Evolutionary conservation across 2,797 vertebrate genomes (phyloP).

Genomic region (Darevskia nairensis): DNA sequence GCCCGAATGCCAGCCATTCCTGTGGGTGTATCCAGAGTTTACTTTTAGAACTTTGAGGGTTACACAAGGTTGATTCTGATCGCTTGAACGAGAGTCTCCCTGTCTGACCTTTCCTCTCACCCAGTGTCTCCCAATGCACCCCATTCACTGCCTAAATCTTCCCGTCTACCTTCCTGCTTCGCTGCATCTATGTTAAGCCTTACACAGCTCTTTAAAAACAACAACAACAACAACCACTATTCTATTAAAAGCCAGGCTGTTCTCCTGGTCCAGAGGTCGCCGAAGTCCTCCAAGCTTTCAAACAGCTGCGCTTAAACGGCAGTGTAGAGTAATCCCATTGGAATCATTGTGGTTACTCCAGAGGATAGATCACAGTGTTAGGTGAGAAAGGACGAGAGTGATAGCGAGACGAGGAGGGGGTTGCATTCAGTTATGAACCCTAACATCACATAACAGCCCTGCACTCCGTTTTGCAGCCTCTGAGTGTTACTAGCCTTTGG

Average conservation of each 20-base stretch:
- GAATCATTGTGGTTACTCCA: background rate
- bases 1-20: background rate
- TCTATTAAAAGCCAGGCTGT: background rate
- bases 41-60: background rate
- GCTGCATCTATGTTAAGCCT: background rate
- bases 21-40: background rate
- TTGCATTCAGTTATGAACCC: background rate
- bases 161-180: no score
- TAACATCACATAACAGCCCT: background rate
- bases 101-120: background rate
- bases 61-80: background rate
- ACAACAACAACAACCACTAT: no score
- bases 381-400: background rate
- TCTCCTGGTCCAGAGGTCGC: background rate
- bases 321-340: background rate
- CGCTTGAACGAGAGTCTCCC: background rate
- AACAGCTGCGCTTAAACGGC: background rate
- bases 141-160: background rate
- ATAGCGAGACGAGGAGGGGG: background rate
- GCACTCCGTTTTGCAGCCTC: background rate
- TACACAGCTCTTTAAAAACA: background rate
- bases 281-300: background rate
- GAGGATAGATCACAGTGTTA: background rate
- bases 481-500: background rate
- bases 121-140: no score